Conservation (phyloP, 2,797 vertebrate genomes). For the Miichthys miiuy region DNA sequence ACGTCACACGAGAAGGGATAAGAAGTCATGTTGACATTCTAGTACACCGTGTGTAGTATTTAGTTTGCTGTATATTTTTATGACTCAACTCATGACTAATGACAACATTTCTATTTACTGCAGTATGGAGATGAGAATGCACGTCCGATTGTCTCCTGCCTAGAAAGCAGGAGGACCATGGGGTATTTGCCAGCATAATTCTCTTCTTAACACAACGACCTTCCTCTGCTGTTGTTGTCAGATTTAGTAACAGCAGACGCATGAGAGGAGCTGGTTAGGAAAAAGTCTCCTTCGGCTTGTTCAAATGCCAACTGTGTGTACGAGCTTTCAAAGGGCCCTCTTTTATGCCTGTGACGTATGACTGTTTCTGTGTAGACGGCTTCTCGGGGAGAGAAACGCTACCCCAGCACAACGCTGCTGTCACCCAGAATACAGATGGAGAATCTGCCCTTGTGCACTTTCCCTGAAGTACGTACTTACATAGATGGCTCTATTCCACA, state of each 20-base stretch:
- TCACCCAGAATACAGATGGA: constrained; percentile 81
- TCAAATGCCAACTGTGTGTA: constrained; percentile 67
- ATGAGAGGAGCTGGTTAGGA: constrained; percentile 62
- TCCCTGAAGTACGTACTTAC: constrained; percentile 72
- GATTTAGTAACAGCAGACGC: constrained; percentile 75
- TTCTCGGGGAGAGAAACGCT: constrained; percentile 68
- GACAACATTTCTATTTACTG: constrained; percentile 56
- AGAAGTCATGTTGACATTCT: constrained; percentile 9
- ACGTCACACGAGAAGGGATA: constrained; percentile 15
- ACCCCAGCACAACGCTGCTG: constrained; percentile 67
- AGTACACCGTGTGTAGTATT: not conserved
- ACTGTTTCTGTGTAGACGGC: constrained; percentile 69
- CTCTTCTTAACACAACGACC: constrained; percentile 78
- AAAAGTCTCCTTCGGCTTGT: constrained; percentile 70
- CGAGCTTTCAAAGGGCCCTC: constrained; percentile 65
- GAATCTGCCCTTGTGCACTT: constrained; percentile 78
- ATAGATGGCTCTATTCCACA: constrained; percentile 70
- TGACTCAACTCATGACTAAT: constrained; percentile 43
- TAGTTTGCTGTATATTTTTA: constrained; percentile 13
- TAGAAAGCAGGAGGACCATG: constrained; percentile 59
- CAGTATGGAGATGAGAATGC: constrained; percentile 42
- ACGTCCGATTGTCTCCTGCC: constrained; percentile 51
- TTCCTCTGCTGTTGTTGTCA: constrained; percentile 78
- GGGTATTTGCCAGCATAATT: constrained; percentile 78
- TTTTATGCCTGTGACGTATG: constrained; percentile 72